Conservation (phyloP, 1,140 invertebrate genomes). For the Achatina immaculata region DNA sequence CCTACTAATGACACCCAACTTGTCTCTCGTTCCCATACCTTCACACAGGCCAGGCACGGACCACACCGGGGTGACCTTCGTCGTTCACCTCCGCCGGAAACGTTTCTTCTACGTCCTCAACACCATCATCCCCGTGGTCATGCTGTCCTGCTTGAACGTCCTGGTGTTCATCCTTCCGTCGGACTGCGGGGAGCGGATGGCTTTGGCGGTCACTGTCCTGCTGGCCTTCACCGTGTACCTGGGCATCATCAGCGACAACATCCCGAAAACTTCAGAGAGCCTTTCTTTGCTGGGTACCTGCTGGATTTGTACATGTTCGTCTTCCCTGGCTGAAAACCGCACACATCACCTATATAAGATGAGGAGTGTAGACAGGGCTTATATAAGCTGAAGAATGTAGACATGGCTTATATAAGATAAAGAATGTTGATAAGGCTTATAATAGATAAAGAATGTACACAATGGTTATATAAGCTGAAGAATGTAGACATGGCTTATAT, state of each 20-base stretch:
- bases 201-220: constrained; percentile 75
- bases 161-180: constrained; percentile 76
- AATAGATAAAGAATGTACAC: too few species aligned
- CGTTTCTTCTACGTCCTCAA: constrained; percentile 73
- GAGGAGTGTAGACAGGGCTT: too few species aligned
- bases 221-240: constrained; percentile 76
- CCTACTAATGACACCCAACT: too few species aligned
- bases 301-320: too few species aligned
- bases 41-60: constrained; percentile 39
- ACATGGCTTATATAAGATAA: too few species aligned
- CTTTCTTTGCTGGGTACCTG: constrained; percentile 70
- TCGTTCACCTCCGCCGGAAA: constrained; percentile 51
- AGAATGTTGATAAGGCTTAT: too few species aligned
- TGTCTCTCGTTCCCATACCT: too few species aligned
- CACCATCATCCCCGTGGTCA: constrained; percentile 75
- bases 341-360: too few species aligned
- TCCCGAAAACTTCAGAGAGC: constrained; percentile 75
- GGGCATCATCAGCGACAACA: constrained; percentile 75
- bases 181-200: constrained; percentile 75
- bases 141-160: constrained; percentile 75
- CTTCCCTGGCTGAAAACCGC: too few species aligned
- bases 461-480: too few species aligned
- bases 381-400: too few species aligned
- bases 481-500: too few species aligned
- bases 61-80: constrained; percentile 50